phyloP scores from a whole-genome alignment of 2,113 vertebrate species.

The Channa maculata region DNA sequence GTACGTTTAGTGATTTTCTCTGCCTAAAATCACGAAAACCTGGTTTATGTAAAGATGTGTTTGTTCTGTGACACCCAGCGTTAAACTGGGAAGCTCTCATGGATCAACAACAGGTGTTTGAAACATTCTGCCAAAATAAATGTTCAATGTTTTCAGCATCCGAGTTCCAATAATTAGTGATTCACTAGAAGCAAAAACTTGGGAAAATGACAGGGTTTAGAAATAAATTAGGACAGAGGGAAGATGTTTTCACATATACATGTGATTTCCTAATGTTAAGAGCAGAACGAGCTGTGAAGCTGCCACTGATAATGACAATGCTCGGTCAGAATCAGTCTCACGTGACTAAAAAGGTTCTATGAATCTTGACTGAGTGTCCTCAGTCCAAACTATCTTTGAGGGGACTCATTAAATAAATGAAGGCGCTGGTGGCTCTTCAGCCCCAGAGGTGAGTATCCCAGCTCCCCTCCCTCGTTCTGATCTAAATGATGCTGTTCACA shows the following conservation, averaged over 20 bases:
- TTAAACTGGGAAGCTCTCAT: not conserved
- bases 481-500: slow-evolving; percentile 9
- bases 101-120: not conserved
- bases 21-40: not conserved
- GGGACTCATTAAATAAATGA: slow-evolving; percentile 13
- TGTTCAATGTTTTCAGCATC: not conserved
- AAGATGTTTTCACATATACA: too few species aligned
- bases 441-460: too few species aligned
- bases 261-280: too few species aligned
- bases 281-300: too few species aligned
- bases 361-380: not conserved
- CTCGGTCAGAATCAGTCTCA: too few species aligned
- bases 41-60: not conserved
- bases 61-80: not conserved
- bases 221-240: not conserved
- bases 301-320: too few species aligned
- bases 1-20: too few species aligned
- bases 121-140: not conserved
- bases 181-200: not conserved
- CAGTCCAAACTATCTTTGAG: not conserved
- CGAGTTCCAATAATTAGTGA: not conserved
- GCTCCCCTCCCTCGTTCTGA: not conserved
- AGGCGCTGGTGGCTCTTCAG: not conserved
- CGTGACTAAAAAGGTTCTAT: too few species aligned
- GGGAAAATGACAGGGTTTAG: not conserved